Conservation (phyloP, 2,113 vertebrate genomes). For the Lagopus leucura region DNA sequence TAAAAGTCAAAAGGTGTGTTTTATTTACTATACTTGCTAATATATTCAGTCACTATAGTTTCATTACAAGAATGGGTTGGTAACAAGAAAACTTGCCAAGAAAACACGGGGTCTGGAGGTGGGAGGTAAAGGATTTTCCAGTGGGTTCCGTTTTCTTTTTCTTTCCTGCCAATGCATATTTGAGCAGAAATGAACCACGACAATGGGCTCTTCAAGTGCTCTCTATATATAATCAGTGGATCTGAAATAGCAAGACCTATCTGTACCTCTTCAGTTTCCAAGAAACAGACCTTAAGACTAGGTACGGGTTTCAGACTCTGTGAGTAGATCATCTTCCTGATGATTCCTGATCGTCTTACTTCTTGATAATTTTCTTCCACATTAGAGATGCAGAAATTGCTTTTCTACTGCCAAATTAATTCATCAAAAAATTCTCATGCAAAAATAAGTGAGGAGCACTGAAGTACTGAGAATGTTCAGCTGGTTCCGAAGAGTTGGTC, state of each 20-base stretch:
- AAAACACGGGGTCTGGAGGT: not conserved
- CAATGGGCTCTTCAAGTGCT: not conserved
- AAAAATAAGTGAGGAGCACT: not conserved
- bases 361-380: not conserved
- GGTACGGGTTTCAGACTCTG: not conserved
- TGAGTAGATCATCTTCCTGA: not conserved
- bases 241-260: not conserved
- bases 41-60: not conserved
- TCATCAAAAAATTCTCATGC: not conserved
- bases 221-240: not conserved
- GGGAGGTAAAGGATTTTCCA: not conserved
- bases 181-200: not conserved
- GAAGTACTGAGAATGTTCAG: not conserved
- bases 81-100: not conserved
- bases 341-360: not conserved
- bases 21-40: not conserved
- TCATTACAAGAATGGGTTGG: accelerated
- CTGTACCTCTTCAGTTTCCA: not conserved
- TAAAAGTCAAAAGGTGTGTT: not conserved
- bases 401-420: not conserved
- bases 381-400: not conserved
- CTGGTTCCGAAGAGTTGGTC: not conserved
- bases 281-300: not conserved
- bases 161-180: not conserved
- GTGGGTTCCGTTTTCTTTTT: not conserved